These are phyloP conservation scores for Selene dorsalis DNA, from an alignment of 2,797 vertebrate species.

Conservation along the genomic window DNA sequence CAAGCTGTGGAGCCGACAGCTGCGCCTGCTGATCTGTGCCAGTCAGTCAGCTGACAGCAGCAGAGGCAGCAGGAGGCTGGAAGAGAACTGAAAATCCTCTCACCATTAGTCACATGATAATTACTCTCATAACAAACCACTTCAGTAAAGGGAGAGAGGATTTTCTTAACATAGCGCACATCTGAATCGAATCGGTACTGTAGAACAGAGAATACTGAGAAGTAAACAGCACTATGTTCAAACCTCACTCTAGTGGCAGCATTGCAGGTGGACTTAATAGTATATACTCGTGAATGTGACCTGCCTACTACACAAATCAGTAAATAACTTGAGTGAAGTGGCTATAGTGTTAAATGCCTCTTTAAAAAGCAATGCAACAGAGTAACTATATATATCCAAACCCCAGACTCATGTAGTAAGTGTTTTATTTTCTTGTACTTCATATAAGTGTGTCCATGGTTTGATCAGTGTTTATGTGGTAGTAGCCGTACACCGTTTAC, in stretches of 20 bases:
- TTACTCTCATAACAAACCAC: not conserved
- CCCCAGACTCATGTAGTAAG: not conserved
- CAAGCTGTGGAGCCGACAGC: not conserved
- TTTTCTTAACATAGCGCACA: too few relatives aligned
- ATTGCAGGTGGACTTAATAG: not conserved
- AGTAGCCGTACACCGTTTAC: not conserved
- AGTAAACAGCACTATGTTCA: too few relatives aligned
- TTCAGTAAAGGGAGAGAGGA: too few relatives aligned
- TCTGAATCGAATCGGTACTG: too few relatives aligned
- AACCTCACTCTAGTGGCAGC: too few relatives aligned
- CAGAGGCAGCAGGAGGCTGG: not conserved
- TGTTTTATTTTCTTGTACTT: not conserved
- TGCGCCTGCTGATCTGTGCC: not conserved
- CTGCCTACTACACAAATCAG: not conserved
- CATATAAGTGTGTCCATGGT: too few relatives aligned
- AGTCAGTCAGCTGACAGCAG: not conserved
- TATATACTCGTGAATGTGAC: not conserved
- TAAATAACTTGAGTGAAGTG: constrained; percentile 1
- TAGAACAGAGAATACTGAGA: too few relatives aligned
- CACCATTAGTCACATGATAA: too few relatives aligned
- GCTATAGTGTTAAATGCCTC: not conserved
- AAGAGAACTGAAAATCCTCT: not conserved
- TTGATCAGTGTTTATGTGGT: not conserved
- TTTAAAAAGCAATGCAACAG: not conserved
- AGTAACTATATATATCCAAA: not conserved